Base-by-base conservation (phyloP, 2,113 vertebrate species). In the Larimichthys crocea region DNA sequence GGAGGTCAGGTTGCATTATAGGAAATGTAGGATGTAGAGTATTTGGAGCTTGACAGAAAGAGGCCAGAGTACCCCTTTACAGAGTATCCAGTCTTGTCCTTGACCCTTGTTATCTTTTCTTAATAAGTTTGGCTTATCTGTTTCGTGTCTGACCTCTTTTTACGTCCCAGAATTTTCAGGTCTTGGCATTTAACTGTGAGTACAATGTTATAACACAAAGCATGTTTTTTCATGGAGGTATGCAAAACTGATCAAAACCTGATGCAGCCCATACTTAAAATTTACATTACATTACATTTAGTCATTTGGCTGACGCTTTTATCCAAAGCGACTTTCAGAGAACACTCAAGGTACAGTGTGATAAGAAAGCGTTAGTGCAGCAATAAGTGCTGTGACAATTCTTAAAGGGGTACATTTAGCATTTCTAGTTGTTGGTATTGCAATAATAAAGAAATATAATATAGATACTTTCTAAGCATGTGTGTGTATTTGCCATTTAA, bases 1-100 rank as follows among this genome's bases (percentile, higher is more conserved):
- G 10, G 9, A 74, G 1, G 35, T 49, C 2, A 5, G 9, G 48
- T 46, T 79, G 77, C 24, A 57, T 79, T 31, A 49, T 72, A 68
- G 68, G 49, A 79, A 57, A 63, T 68, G 29, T 52, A 77, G 64
- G 44, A n/a, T 49, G 4, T 3, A 11, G 31, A 14, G 44, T 14
- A 4, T 14, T 46, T 14, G 44, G 11, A 46, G 44, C 44, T 46
- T 46, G 44, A 46, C 10, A 12, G 9, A 65, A 26, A 40, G 14
- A 42, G 8, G 17, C 6, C 24, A 48, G 16, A 72, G 3, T 49
- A n/a, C 24, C 24, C 6, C 11, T 60, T 29, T 59, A 48, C 8
- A 40, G 35, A 40, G 35, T 40, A 40, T 40, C 35, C 35, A 40
- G 35, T 40, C 35, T 40, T 40, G 35, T 40, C 7, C 35, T 40